Evolutionary conservation across 1,140 invertebrate genomes (phyloP).

Genomic region (Mylabris phalerata): DNA sequence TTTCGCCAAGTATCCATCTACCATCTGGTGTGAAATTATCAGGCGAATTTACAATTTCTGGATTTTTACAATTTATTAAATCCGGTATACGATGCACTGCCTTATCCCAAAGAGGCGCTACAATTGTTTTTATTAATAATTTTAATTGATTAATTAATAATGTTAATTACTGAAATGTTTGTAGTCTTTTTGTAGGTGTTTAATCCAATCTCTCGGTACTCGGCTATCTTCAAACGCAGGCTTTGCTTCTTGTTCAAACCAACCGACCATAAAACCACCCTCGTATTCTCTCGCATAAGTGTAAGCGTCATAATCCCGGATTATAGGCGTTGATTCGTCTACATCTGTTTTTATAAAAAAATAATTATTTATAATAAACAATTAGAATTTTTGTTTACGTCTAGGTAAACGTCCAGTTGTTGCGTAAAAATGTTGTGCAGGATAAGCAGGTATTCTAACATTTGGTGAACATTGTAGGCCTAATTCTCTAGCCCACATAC

Average conservation of each 20-base stretch:
- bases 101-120: constrained; percentile 51
- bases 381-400: constrained; percentile 5
- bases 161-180: constrained; percentile 54
- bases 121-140: constrained; percentile 7
- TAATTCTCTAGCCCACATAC: constrained; percentile 65
- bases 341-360: constrained; percentile 11
- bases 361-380: not conserved
- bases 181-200: constrained; percentile 49
- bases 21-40: constrained; percentile 75
- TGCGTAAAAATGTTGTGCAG: constrained; percentile 64
- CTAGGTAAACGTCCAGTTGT: constrained; percentile 47
- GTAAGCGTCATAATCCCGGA: constrained; percentile 64
- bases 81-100: constrained; percentile 60
- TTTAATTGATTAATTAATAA: not conserved
- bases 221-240: constrained; percentile 54
- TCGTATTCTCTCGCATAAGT: constrained; percentile 54
- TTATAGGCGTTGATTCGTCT: constrained; percentile 44
- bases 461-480: constrained; percentile 55
- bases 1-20: constrained; percentile 64
- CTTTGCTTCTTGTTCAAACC: constrained; percentile 59
- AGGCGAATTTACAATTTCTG: constrained; percentile 59
- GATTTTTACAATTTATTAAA: constrained; percentile 49
- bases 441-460: constrained; percentile 63
- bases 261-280: constrained; percentile 57
- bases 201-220: constrained; percentile 56